Evolutionary conservation across 2,888 invertebrate genomes (phyloP).

Genomic region (Drosophila koepferae): DNA sequence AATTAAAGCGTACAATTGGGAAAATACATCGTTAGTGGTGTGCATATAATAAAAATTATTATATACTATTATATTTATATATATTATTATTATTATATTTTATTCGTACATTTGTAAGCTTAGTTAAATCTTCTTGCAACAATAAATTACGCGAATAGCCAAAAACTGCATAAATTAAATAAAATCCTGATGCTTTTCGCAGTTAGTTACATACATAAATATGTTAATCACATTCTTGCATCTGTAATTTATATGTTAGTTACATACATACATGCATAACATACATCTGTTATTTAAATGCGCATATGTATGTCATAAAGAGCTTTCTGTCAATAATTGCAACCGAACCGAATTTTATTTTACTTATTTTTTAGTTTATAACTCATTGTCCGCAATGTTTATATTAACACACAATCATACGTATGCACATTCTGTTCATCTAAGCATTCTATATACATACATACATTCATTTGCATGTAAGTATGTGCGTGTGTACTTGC

Average conservation of each 20-base stretch:
- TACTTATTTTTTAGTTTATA: not conserved
- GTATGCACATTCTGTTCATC: not conserved
- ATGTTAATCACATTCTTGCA: not conserved
- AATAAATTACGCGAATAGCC: not conserved
- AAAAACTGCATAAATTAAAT: not conserved
- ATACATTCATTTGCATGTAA: not conserved
- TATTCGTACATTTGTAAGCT: too few relatives aligned
- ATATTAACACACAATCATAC: not conserved
- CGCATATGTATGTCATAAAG: not conserved
- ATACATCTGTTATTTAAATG: not conserved
- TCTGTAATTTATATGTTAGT: not conserved
- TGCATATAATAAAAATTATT: too few relatives aligned
- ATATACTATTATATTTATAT: too few relatives aligned
- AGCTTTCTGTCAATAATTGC: not conserved
- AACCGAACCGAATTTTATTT: not conserved
- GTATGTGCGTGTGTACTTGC: conserved; percentile 43
- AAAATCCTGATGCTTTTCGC: not conserved
- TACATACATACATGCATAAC: not conserved
- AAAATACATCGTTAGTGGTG: too few relatives aligned
- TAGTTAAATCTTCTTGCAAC: too few relatives aligned
- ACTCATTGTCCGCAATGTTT: not conserved
- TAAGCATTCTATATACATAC: not conserved
- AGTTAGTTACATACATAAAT: not conserved
- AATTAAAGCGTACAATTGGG: too few relatives aligned
- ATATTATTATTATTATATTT: too few relatives aligned